phyloP scores from a whole-genome alignment of 2,797 vertebrate species.

The Parauchenoglanis punctatus region DNA sequence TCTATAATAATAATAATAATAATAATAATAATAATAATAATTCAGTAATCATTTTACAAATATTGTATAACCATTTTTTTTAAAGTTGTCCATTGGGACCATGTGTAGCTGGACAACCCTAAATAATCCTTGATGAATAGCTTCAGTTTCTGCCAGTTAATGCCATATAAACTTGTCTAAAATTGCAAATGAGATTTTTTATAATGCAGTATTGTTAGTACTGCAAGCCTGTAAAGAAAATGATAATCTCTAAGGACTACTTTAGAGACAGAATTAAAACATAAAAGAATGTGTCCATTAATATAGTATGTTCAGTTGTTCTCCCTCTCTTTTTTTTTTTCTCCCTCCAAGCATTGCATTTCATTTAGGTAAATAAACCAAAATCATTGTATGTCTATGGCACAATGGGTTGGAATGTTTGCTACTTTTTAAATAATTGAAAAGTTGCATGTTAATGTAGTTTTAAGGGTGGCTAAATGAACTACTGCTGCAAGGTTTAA shows the following conservation, averaged over 20 bases:
- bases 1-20: background rate
- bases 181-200: background rate
- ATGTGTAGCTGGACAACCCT: background rate
- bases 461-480: constrained; percentile 31
- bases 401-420: constrained; percentile 46
- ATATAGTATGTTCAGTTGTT: background rate
- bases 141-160: background rate
- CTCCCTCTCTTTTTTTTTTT: background rate
- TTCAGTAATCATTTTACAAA: background rate
- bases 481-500: constrained; percentile 42
- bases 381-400: background rate
- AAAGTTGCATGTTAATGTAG: background rate
- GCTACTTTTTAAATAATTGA: background rate
- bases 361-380: background rate
- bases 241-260: background rate
- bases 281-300: background rate
- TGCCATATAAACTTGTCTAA: background rate
- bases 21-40: background rate
- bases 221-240: background rate
- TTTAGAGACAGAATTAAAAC: background rate
- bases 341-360: background rate
- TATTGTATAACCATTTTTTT: background rate
- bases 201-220: background rate
- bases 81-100: background rate
- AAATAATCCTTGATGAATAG: background rate